phyloP scores from a whole-genome alignment of 1,140 invertebrate genomes.

The Dolichoris vasculosae region DNA sequence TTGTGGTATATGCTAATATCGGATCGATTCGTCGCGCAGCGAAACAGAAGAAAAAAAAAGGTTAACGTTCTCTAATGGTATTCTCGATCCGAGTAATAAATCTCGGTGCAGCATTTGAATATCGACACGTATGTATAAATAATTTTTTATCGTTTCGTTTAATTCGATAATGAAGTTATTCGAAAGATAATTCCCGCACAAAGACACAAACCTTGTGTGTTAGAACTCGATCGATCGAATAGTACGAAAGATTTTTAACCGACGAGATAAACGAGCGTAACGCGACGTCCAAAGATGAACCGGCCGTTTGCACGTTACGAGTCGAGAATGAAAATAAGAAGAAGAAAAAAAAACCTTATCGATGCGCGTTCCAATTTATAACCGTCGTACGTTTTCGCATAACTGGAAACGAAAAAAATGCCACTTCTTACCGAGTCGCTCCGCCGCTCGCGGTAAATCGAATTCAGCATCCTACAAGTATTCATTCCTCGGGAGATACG shows the following conservation, averaged over 20 bases:
- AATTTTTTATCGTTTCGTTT: constrained; percentile 7
- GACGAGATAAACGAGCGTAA: background rate
- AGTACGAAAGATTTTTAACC: background rate
- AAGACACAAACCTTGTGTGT: background rate
- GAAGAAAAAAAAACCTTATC: no score
- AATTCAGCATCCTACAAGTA: background rate
- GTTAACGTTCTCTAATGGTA: background rate
- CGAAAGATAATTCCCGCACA: background rate
- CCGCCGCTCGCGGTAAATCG: background rate
- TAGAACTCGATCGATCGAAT: background rate
- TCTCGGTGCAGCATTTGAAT: background rate
- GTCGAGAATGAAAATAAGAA: no score
- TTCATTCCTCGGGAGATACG: constrained; percentile 9
- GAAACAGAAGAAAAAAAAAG: background rate
- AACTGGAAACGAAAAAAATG: background rate
- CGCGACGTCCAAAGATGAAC: background rate
- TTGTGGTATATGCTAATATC: background rate
- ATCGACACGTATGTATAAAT: background rate
- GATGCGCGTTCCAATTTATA: background rate
- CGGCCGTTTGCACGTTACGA: background rate
- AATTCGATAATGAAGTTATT: constrained; percentile 1
- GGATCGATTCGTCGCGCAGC: background rate
- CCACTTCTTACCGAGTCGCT: no score
- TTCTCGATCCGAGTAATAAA: background rate
- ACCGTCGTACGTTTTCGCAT: background rate